Conservation (phyloP, 2,797 vertebrate species). For the Botia kubotai region DNA sequence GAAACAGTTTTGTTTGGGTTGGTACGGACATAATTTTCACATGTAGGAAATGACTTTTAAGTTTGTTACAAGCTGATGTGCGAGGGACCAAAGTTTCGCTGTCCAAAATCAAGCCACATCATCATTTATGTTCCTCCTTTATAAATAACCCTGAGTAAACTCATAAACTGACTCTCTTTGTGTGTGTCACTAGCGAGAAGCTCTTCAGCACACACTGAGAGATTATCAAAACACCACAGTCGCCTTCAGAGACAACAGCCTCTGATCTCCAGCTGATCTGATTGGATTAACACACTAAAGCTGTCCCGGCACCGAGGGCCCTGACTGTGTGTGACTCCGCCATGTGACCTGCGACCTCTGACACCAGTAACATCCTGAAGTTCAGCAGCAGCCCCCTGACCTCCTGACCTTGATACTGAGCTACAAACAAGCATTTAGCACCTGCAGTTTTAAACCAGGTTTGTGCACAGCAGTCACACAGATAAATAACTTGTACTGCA, state of each 20-base stretch:
- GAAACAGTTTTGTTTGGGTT: constrained; percentile 14
- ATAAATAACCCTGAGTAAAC: constrained; percentile 20
- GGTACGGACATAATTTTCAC: constrained; percentile 6
- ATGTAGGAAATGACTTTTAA: constrained; percentile 8
- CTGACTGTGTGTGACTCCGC: constrained; percentile 4
- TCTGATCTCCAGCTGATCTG: constrained; percentile 63
- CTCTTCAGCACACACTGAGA: constrained; percentile 37
- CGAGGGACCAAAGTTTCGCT: no score
- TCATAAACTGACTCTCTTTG: constrained; percentile 3
- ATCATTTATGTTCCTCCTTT: neutral
- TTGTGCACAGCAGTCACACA: neutral
- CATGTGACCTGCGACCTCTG: neutral
- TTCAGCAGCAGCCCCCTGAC: constrained; percentile 12
- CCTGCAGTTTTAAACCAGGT: neutral
- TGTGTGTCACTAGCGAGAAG: constrained; percentile 15
- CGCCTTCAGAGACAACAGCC: constrained; percentile 49
- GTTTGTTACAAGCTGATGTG: neutral
- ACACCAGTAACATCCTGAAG: neutral
- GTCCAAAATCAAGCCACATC: constrained; percentile 1
- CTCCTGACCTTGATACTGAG: neutral
- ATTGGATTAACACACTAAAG: constrained; percentile 64
- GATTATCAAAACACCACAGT: constrained; percentile 58
- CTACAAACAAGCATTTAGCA: neutral
- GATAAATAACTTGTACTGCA: neutral
- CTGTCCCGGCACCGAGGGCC: constrained; percentile 36